Conservation (phyloP, 2,113 vertebrate species). For the Cheirogaleus medius region DNA sequence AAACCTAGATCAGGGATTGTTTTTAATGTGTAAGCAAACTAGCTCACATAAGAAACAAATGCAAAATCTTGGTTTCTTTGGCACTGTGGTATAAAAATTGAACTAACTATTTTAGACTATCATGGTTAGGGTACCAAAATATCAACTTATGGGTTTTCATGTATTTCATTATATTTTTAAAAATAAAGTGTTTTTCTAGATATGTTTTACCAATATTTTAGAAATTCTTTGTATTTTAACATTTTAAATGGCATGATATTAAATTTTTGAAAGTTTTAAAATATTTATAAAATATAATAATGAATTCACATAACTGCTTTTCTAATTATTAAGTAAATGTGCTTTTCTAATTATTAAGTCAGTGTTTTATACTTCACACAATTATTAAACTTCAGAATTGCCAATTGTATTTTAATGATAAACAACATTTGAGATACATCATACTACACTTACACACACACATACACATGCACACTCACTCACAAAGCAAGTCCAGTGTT, state of each 20-base stretch:
- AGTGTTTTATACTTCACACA: constrained; percentile 4
- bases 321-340: neutral
- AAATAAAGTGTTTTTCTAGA: neutral
- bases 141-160: neutral
- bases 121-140: neutral
- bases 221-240: neutral
- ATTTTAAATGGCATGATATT: neutral
- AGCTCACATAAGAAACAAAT: neutral
- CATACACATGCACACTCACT: neutral
- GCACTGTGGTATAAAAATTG: neutral
- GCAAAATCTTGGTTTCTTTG: neutral
- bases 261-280: constrained; percentile 7
- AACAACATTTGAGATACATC: neutral
- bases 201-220: neutral
- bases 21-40: neutral
- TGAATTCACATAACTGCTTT: neutral
- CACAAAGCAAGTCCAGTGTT: neutral
- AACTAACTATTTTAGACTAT: neutral
- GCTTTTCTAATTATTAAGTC: neutral
- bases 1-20: neutral
- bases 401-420: neutral
- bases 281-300: neutral
- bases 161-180: neutral
- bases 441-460: neutral
- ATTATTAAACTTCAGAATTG: neutral